Percentiles rank a stretch among this genome's conserved stretches.
phyloP scores from a whole-genome alignment of 2,888 invertebrate genomes.

The Hydriomena furcata region DNA sequence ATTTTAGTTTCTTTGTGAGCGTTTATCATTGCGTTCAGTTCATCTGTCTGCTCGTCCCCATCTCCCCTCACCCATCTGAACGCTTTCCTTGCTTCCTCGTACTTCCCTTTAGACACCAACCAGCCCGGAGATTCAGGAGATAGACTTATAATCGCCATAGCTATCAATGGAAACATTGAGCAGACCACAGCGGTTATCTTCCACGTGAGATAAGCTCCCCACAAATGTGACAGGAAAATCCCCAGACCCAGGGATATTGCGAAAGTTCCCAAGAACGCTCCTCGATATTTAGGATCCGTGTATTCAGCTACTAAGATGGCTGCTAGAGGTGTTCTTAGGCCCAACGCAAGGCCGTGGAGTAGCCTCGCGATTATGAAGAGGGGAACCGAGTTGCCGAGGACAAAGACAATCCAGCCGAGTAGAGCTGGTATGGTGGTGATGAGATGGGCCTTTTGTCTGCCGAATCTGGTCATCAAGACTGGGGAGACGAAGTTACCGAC shows the following conservation, averaged over 20 bases:
- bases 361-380: slow-evolving; percentile 70
- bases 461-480: slow-evolving; percentile 82
- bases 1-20: slow-evolving; percentile 61
- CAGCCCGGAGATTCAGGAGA: slow-evolving; percentile 87
- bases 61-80: slow-evolving; percentile 85
- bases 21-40: slow-evolving; percentile 68
- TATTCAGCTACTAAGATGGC: slow-evolving; percentile 84
- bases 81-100: slow-evolving; percentile 82
- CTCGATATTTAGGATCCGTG: slow-evolving; percentile 84
- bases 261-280: slow-evolving; percentile 85
- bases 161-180: slow-evolving; percentile 74
- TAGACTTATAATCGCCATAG: slow-evolving; percentile 69
- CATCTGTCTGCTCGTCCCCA: slow-evolving; percentile 67
- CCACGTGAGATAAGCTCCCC: slow-evolving; percentile 86
- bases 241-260: slow-evolving; percentile 85
- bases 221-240: slow-evolving; percentile 84
- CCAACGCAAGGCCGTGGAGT: slow-evolving; percentile 78
- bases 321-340: slow-evolving; percentile 79
- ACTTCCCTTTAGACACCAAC: slow-evolving; percentile 84
- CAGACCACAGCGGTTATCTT: slow-evolving; percentile 82
- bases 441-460: slow-evolving; percentile 82
- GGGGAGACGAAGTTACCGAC: slow-evolving; percentile 77
- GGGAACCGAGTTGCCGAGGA: slow-evolving; percentile 67
- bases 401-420: slow-evolving; percentile 74
- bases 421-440: slow-evolving; percentile 76